Percentiles rank a stretch among this genome's conserved stretches.
These are phyloP conservation scores for Papilio dardanus DNA, from an alignment of 1,140 invertebrate species.

Conservation along the genomic window DNA sequence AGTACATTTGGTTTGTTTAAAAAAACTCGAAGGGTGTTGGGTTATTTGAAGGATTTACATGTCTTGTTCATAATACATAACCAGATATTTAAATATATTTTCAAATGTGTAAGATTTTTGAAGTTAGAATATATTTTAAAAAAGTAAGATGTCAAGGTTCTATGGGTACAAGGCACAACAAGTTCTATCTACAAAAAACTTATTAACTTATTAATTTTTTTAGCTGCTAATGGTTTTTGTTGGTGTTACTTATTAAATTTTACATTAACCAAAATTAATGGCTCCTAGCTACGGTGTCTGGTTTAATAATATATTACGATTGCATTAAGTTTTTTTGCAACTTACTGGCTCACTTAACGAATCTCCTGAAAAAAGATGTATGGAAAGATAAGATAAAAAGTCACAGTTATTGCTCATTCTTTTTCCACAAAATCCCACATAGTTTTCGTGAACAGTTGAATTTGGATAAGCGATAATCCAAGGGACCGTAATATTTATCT, in stretches of 20 bases:
- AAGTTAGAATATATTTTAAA: too few relatives aligned
- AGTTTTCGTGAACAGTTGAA: too few relatives aligned
- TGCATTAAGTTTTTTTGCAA: background rate
- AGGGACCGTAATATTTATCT: too few relatives aligned
- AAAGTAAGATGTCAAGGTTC: background rate
- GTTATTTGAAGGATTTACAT: too few relatives aligned
- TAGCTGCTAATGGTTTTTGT: background rate
- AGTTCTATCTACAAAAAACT: background rate
- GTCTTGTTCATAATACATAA: too few relatives aligned
- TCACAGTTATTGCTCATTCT: too few relatives aligned
- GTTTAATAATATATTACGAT: background rate
- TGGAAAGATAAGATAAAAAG: background rate
- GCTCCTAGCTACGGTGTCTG: background rate
- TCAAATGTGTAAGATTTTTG: background rate
- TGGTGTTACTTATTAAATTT: background rate
- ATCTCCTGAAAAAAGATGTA: background rate
- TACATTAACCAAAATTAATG: background rate
- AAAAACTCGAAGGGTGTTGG: too few relatives aligned
- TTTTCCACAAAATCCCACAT: too few relatives aligned
- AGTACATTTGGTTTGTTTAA: too few relatives aligned
- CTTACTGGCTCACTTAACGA: background rate
- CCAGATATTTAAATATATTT: too few relatives aligned
- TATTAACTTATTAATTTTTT: conserved; percentile 10
- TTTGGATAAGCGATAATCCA: too few relatives aligned
- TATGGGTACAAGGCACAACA: background rate